Conservation (phyloP, 2,888 invertebrate species). For the Abrostola tripartita region DNA sequence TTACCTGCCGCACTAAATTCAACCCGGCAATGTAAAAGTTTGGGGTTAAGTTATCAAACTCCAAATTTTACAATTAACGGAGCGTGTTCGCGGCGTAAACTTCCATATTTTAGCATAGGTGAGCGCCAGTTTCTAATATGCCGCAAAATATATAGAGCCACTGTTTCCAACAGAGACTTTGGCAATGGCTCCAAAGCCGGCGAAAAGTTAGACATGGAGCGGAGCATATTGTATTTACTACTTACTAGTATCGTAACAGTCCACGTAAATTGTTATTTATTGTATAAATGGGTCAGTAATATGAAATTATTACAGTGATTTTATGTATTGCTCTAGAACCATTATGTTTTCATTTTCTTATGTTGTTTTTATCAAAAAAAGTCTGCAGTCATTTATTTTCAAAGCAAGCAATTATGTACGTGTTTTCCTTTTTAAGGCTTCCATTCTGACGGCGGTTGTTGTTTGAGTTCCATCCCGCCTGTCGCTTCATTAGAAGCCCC, state of each 20-base stretch:
- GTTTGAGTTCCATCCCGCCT: slow-evolving; percentile 37
- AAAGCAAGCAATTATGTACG: slow-evolving; percentile 34
- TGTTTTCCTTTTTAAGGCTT: slow-evolving; percentile 41
- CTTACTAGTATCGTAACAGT: slow-evolving; percentile 35
- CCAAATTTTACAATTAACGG: slow-evolving; percentile 80
- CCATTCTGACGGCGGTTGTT: slow-evolving; percentile 15
- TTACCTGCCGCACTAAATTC: slow-evolving; percentile 59
- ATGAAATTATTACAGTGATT: slow-evolving; percentile 6
- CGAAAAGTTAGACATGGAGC: slow-evolving; percentile 47
- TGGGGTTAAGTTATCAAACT: slow-evolving; percentile 74
- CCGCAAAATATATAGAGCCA: slow-evolving; percentile 72
- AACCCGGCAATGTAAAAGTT: slow-evolving; percentile 56
- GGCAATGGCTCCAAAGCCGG: slow-evolving; percentile 57
- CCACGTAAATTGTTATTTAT: slow-evolving; percentile 22
- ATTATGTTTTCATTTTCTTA: neutral
- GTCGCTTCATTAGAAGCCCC: slow-evolving; percentile 63
- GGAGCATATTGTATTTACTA: slow-evolving; percentile 40
- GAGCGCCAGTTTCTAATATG: slow-evolving; percentile 75
- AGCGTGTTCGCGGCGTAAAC: slow-evolving; percentile 68
- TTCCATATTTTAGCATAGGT: slow-evolving; percentile 78
- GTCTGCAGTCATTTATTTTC: slow-evolving; percentile 10
- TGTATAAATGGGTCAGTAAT: slow-evolving; percentile 19
- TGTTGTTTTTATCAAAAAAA: slow-evolving; percentile 11
- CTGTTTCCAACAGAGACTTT: slow-evolving; percentile 71
- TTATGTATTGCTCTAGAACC: slow-evolving; percentile 5